Evolutionary conservation across 2,797 vertebrate genomes (phyloP), one percentile per base, ranked within the genome.

Genomic region (Chanos chanos): DNA sequence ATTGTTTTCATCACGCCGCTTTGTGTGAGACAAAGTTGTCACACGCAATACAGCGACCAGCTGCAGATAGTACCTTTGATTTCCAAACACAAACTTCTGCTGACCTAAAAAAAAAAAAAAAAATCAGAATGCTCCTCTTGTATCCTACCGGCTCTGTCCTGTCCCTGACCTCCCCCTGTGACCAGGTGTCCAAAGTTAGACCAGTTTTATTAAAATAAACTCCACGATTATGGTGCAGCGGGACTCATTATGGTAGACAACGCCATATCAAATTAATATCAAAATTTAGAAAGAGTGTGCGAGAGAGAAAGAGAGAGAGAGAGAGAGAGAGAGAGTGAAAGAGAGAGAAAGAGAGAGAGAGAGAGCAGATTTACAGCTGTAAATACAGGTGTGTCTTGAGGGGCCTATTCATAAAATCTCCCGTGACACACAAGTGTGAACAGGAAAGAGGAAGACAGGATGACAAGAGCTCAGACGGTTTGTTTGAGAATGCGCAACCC

Each of bases 41-140:
- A 69, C 58, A 73, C 28, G 61, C 66, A 53, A 51, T 61, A 54
- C 62, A 61, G 28, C 16, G 3, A 24, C 57, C 65, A 62, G 66
- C 71, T 73, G 57, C 40, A 36, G 10, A 44, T 43, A 57, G 28
- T 24, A 33, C 19, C 43, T 44, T 64, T 52, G 39, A 57, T 66
- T 69, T 63, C 36, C 33, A 41, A 27, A 28, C 39, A 56, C 37
- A 61, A 50, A 19, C 54, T 52, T 52, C 45, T 61, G 45, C 41
- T 16, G 30, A 59, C 31, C 16, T 45, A 72, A 33, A 48, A 55
- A 55, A 58, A 36, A 0, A 40, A 59, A 57, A 45, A 72, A 33
- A 48, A 55, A 55, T 58, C 36, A 0, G 40, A 59, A 57, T 27
- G 15, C 56, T 66, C 12, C 39, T 47, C 15, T 22, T 53, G 53